These are phyloP conservation scores for Mythimna vitellina DNA, from an alignment of 2,888 invertebrate species.

Conservation along the genomic window DNA sequence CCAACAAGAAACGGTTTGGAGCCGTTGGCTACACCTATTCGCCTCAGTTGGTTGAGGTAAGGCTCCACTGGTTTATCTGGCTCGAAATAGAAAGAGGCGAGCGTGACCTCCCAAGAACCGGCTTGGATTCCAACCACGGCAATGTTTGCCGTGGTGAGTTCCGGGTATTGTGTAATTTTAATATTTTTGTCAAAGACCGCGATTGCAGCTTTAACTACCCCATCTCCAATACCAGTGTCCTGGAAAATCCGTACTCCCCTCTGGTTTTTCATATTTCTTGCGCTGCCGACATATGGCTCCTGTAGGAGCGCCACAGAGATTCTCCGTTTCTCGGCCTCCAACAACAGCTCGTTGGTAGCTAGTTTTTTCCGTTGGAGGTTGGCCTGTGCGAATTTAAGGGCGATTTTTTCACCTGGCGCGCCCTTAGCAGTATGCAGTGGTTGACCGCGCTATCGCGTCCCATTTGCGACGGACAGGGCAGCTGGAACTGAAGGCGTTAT, in stretches of 20 bases:
- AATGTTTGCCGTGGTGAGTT: too few species aligned
- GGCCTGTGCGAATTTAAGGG: not conserved
- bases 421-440: not conserved
- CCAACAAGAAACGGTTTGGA: too few species aligned
- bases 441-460: not conserved
- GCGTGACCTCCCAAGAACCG: too few species aligned
- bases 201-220: too few species aligned
- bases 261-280: not conserved
- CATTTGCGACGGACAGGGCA: not conserved
- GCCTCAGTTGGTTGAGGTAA: too few species aligned
- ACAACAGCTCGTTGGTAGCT: rapidly evolving
- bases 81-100: too few species aligned
- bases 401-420: not conserved
- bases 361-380: not conserved
- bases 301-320: not conserved
- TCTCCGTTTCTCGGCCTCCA: not conserved
- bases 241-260: not conserved
- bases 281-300: not conserved
- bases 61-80: too few species aligned
- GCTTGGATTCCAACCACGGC: too few species aligned
- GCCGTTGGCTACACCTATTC: too few species aligned
- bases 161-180: too few species aligned
- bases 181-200: too few species aligned
- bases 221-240: too few species aligned
- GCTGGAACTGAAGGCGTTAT: not conserved